A percentile compares a stretch with the other conserved stretches of the same genome.
Conservation (phyloP, 2,797 vertebrate species). For the Cetoscarus ocellatus region DNA sequence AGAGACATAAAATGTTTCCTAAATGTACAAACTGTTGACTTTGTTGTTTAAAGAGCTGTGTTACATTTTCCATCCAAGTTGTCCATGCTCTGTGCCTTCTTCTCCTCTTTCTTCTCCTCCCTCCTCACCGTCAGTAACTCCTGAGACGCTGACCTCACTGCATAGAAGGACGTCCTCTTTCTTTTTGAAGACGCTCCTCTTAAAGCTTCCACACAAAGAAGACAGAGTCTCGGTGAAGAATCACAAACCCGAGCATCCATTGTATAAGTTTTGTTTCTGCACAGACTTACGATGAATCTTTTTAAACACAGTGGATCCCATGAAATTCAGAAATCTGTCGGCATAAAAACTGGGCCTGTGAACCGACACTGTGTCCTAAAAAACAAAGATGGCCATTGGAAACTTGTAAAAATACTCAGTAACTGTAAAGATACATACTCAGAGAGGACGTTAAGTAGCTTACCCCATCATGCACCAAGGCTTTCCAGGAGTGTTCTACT, state of each 20-base stretch:
- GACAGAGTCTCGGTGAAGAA: not conserved
- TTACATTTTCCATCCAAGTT: conserved; percentile 92
- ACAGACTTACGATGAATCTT: conserved; percentile 89
- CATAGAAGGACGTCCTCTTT: conserved; percentile 87
- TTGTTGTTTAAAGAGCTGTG: not conserved
- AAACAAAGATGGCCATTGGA: conserved; percentile 12
- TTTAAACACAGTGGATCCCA: conserved; percentile 94
- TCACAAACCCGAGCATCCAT: not conserved
- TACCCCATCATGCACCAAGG: conserved; percentile 95
- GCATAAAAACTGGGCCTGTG: conserved; percentile 96
- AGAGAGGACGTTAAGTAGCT: conserved; percentile 39
- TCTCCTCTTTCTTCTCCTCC: conserved; percentile 88
- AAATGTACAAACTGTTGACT: not conserved
- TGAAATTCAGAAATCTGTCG: conserved; percentile 95
- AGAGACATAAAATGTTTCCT: not conserved
- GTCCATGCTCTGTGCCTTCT: conserved; percentile 89
- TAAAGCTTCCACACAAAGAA: conserved; percentile 79
- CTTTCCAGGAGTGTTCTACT: conserved; percentile 98
- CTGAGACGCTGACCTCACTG: conserved; percentile 90
- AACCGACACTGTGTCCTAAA: conserved; percentile 94
- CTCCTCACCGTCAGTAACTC: conserved; percentile 86
- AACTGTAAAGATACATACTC: no score
- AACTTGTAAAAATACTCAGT: not conserved
- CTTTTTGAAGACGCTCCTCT: conserved; percentile 91
- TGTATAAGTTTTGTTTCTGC: not conserved